Percentiles rank a stretch among this genome's conserved stretches.
These are phyloP conservation scores for Danaus plexippus DNA, from an alignment of 1,140 invertebrate genomes.

Conservation along the genomic window DNA sequence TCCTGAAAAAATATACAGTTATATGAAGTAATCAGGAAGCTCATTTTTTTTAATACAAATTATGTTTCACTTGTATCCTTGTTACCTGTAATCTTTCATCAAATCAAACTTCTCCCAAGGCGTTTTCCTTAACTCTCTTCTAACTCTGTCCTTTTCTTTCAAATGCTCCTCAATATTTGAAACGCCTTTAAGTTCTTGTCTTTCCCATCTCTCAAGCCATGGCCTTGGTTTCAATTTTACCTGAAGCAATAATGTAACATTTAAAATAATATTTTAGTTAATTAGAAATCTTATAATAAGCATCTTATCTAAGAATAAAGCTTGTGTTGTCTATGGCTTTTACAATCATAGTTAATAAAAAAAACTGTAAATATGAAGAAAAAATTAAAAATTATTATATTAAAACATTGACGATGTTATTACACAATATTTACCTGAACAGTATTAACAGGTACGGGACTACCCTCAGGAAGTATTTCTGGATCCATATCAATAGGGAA, in stretches of 20 bases:
- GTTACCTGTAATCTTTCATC: constrained; percentile 92
- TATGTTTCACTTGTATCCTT: no score
- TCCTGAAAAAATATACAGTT: constrained; percentile 62
- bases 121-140: constrained; percentile 73
- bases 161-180: constrained; percentile 74
- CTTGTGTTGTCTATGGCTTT: no score
- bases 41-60: background rate
- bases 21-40: background rate
- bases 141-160: constrained; percentile 74
- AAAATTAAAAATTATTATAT: background rate
- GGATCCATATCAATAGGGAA: constrained; percentile 94
- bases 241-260: constrained; percentile 51
- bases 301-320: no score
- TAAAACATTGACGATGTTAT: no score
- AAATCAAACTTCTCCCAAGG: constrained; percentile 94
- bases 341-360: constrained; percentile 2
- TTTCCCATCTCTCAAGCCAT: constrained; percentile 90
- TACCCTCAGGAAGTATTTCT: constrained; percentile 82
- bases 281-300: no score
- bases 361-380: background rate
- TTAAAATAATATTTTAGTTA: background rate
- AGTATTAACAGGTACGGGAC: constrained; percentile 88
- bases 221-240: constrained; percentile 87
- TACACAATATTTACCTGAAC: constrained; percentile 76
- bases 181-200: constrained; percentile 85